Conservation (phyloP, 2,888 invertebrate species). For the Subacronicta megacephala region DNA sequence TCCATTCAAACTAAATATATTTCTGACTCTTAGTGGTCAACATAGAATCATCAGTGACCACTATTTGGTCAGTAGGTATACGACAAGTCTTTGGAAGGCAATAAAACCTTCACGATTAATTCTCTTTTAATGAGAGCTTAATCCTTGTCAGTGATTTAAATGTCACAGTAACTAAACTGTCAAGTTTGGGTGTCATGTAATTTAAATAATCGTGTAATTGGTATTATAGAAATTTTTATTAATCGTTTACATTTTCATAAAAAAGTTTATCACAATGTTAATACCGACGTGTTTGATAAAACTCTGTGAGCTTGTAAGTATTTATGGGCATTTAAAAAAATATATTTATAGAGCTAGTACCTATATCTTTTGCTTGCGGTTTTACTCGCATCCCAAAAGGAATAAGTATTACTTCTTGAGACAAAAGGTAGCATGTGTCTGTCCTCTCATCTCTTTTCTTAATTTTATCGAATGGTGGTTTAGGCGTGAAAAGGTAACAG, state of each 20-base stretch:
- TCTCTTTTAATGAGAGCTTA: constrained; percentile 3
- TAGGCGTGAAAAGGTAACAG: too few species aligned
- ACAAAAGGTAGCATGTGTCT: too few species aligned
- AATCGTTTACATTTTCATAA: constrained; percentile 53
- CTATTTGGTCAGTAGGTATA: not conserved
- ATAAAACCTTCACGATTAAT: not conserved
- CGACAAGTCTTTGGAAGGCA: not conserved
- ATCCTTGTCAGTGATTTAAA: constrained; percentile 3
- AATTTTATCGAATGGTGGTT: too few species aligned
- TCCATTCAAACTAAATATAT: not conserved
- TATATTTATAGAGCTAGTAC: not conserved
- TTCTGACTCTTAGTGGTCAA: too few species aligned
- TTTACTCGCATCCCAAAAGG: too few species aligned
- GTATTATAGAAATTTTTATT: constrained; percentile 53
- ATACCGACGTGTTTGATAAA: constrained; percentile 85
- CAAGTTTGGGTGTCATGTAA: constrained; percentile 66
- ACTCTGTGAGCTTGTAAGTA: constrained; percentile 82
- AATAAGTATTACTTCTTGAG: too few species aligned
- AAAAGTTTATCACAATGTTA: constrained; percentile 73
- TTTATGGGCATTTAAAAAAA: not conserved
- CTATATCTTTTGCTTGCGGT: too few species aligned
- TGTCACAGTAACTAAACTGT: constrained; percentile 48
- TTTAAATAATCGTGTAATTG: constrained; percentile 47
- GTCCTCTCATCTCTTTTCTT: too few species aligned
- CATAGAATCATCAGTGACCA: too few species aligned